Evolutionary conservation across 2,113 vertebrate genomes (phyloP), one percentile per base, ranked within the genome.

Genomic region (Gobiocypris rarus): DNA sequence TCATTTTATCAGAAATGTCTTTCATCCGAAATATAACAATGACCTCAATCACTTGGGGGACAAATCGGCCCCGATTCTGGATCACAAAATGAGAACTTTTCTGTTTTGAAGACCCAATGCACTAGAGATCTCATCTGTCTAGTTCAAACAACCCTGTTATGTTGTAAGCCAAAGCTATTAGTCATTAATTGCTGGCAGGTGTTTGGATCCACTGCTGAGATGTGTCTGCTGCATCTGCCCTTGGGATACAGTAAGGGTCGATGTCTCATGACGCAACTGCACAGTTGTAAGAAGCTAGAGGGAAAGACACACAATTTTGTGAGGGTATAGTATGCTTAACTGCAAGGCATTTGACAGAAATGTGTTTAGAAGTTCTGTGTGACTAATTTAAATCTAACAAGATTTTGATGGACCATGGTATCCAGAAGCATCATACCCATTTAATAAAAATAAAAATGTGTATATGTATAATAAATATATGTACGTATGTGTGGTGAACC

Each of bases 181-280:
- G 50, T 76, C 88, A 85, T 86, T 83, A 90, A 86, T 87, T 86
- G 83, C 71, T 84, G 54, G 59, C 84, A 86, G 86, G 78, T 84
- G 61, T 82, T 82, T 45, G 59, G 75, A 84, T 59, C 81, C 45
- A 82, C n/a, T 41, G 61, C 85, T 43, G 61, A 80, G 69, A 58
- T 26, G 83, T 89, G 76, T 58, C 75, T 56, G 52, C 19, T 41
- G 28, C 19, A 58, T 76, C 52, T 54, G 69, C 69, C 38, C 38
- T 71, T 43, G 5, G 11, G 38, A 71, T 41, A 45, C 19, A 45
- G 5, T 14, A 4, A n/a, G 31, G 67, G 34, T 41, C 34, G 15
- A 67, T 34, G 63, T 67, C 31, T 67, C 63, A 67, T 17, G 28
- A 65, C 0, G 8, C 9, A 69, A 38, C 65, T 69, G 9, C 13